Base-by-base conservation (phyloP, 2,888 invertebrate species). In the Tenthredo distinguenda region DNA sequence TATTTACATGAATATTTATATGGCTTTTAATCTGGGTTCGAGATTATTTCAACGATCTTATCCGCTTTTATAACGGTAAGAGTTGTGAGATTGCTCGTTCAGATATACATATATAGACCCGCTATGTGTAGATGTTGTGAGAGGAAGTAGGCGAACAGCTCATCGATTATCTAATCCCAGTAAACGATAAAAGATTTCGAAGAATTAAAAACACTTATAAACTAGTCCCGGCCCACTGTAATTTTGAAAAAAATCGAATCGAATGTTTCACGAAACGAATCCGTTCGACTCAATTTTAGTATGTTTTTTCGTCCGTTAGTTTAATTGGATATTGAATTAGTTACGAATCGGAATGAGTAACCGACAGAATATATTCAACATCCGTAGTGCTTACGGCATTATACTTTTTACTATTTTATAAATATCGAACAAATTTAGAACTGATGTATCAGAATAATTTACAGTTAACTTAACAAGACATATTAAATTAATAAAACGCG, bases 1-100 rank as follows among this genome's bases (percentile, higher is more conserved):
- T 77, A 55, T 77, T 77, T 77, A 77, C 77, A 77, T 77, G 47
- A 31, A 55, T 26, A 62, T 62, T 62, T 26, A 62, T 62, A 62
- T 26, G 62, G 62, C 62, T 62, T 9, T 62, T 62, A 26, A 62
- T 62, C 62, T 62, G 12, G n/a, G n/a, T 55, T 50, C n/a, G 18
- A 55, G 55, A n/a, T 55, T 55, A n/a, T n/a, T 50, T 5, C n/a
- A 55, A 55, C 55, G n/a, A 55, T 7, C n/a, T 18, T 55, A 55
- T n/a, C 55, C n/a, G n/a, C n/a, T 47, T 47, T 2, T 55, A n/a
- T 55, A 55, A 55, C 55, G 55, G 55, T 55, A n/a, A 55, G n/a
- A 55, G 55, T 50, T 55, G 55, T 55, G n/a, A 55, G n/a, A 55
- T 7, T 18, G n/a, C n/a, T 55, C 47, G 55, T 55, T 55, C 1